Evolutionary conservation across 1,140 invertebrate genomes (phyloP).

Genomic region (Aphelinus atriplicis): DNA sequence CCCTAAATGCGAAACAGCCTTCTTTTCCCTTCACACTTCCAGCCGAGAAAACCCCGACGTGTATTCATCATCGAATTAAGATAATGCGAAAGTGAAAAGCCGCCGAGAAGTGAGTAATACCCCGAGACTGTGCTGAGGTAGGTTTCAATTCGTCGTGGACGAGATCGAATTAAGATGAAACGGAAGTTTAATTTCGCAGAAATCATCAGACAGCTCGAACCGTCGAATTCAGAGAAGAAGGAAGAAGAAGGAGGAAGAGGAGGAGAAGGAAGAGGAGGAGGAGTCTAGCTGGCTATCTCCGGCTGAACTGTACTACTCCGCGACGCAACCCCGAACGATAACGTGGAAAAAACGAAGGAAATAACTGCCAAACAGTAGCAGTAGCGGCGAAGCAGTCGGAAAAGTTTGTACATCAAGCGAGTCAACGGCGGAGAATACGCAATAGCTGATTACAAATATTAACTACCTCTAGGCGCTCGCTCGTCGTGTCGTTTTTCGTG

Average conservation of each 20-base stretch:
- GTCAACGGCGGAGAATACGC: slow-evolving; percentile 10
- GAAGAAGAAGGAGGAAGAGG: not conserved
- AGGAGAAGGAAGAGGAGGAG: not conserved
- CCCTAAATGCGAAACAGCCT: not conserved
- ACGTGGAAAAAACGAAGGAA: too few species aligned
- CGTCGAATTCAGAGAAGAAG: too few species aligned
- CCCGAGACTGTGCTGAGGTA: not conserved
- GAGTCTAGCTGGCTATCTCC: not conserved
- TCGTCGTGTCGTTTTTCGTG: too few species aligned
- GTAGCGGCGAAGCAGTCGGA: not conserved
- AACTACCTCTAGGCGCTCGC: slow-evolving; percentile 2
- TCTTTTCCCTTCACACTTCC: not conserved
- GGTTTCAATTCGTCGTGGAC: slow-evolving; percentile 11
- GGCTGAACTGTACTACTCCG: too few species aligned
- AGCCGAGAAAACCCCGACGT: not conserved
- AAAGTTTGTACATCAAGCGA: slow-evolving; percentile 22
- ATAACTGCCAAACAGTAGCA: not conserved
- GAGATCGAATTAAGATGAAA: slow-evolving; percentile 31
- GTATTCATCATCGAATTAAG: slow-evolving; percentile 24
- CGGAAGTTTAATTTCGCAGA: slow-evolving; percentile 28
- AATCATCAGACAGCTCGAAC: slow-evolving; percentile 13
- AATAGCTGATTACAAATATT: slow-evolving; percentile 32
- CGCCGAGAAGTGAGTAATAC: slow-evolving; percentile 1
- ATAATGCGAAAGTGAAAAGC: not conserved
- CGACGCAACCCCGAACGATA: too few species aligned